These are phyloP conservation scores for Alouatta palliata DNA, from an alignment of 2,113 vertebrate genomes.

Conservation along the genomic window DNA sequence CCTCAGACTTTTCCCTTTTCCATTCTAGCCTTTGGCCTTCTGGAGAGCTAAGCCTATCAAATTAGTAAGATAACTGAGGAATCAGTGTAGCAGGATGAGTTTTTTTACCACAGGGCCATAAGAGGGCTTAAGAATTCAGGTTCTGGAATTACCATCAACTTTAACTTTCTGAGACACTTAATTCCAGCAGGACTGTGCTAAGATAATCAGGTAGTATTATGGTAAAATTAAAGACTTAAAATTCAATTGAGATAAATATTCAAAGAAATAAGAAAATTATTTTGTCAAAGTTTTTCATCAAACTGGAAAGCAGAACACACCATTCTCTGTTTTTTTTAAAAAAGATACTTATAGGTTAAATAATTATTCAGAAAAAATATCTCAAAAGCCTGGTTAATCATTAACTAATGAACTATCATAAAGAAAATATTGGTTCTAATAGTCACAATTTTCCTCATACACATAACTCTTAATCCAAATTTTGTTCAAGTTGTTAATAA, in stretches of 20 bases:
- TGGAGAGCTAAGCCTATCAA: not conserved
- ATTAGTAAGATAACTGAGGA: not conserved
- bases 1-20: not conserved
- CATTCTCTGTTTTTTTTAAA: not conserved
- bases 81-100: not conserved
- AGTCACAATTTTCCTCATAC: not conserved
- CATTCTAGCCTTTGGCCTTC: not conserved
- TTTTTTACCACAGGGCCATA: not conserved
- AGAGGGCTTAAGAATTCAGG: not conserved
- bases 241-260: not conserved
- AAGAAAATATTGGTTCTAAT: not conserved
- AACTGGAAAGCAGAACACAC: conserved; percentile 10
- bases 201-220: not conserved
- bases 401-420: not conserved
- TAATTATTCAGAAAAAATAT: not conserved
- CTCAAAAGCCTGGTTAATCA: not conserved
- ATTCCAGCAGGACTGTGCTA: not conserved
- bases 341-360: not conserved
- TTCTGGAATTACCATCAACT: not conserved
- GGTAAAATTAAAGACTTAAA: conserved; percentile 18
- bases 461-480: not conserved
- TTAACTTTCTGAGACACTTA: conserved; percentile 23
- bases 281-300: conserved; percentile 23
- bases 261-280: conserved; percentile 9
- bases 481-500: not conserved